phyloP scores from a whole-genome alignment of 2,113 vertebrate species.

The Megalops atlanticus region DNA sequence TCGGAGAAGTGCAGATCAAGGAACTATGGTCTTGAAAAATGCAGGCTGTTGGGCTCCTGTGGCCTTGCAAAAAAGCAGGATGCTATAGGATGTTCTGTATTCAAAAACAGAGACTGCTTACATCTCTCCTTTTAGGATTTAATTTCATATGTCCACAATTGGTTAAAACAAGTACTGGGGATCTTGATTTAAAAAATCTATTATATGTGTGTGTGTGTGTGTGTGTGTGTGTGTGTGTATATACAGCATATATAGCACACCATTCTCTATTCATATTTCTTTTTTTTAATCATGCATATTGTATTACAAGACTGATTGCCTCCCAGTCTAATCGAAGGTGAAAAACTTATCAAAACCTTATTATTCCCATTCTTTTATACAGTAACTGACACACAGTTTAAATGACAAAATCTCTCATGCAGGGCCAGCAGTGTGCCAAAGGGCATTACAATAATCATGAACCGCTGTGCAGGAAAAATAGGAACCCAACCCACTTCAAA shows the following conservation, averaged over 20 bases:
- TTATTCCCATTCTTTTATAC: conserved; percentile 44
- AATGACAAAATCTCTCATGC: conserved; percentile 53
- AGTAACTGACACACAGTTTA: conserved; percentile 39
- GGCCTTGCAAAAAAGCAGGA: not conserved
- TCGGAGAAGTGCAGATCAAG: not conserved
- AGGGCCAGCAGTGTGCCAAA: conserved; percentile 44
- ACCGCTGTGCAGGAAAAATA: conserved; percentile 43
- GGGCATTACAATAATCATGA: conserved; percentile 50
- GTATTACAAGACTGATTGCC: conserved; percentile 49
- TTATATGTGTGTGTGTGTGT: too few species aligned
- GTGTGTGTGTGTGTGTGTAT: too few species aligned
- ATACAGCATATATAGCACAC: too few species aligned
- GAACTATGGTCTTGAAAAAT: not conserved
- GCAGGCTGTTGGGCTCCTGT: not conserved
- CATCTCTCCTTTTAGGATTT: conserved; percentile 27
- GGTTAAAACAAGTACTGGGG: not conserved
- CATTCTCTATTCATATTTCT: too few species aligned
- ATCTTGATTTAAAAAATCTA: not conserved
- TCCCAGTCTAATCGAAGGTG: not conserved
- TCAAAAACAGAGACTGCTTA: not conserved
- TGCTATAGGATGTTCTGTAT: not conserved
- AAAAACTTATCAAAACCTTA: conserved; percentile 32
- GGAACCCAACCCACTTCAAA: conserved; percentile 52
- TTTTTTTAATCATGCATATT: conserved; percentile 51
- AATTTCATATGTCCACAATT: conserved; percentile 33